These are phyloP conservation scores for Agonopterix alstromeriana DNA, from an alignment of 2,888 invertebrate genomes.

Conservation along the genomic window DNA sequence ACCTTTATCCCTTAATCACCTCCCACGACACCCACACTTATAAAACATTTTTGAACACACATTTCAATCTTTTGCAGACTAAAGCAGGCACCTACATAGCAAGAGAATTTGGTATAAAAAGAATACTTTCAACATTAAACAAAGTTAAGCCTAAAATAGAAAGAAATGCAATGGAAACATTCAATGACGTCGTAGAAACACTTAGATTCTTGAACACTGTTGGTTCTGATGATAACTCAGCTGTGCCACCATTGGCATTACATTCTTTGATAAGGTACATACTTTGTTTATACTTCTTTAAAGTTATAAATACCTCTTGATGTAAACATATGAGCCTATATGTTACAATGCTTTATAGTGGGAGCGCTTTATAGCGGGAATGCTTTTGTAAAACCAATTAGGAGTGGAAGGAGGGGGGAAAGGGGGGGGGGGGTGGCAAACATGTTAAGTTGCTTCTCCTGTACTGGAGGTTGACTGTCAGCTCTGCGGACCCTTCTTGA, in stretches of 20 bases:
- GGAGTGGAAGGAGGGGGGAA: no score
- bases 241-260: constrained; percentile 50
- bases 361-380: neutral
- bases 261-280: constrained; percentile 57
- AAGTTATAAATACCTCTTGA: neutral
- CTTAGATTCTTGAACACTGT: constrained; percentile 54
- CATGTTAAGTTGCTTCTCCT: no score
- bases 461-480: no score
- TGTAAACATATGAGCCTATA: neutral
- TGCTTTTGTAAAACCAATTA: no score
- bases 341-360: neutral
- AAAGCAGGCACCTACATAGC: constrained; percentile 68
- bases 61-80: constrained; percentile 48
- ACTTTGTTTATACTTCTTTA: neutral
- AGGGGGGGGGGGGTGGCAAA: no score
- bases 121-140: constrained; percentile 52
- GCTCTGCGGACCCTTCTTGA: no score
- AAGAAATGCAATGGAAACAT: constrained; percentile 41
- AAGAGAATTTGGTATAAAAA: constrained; percentile 62
- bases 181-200: constrained; percentile 62
- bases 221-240: constrained; percentile 47
- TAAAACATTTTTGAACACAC: no score
- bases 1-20: no score
- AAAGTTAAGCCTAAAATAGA: constrained; percentile 56
- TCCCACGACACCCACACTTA: no score